Conservation (phyloP, 2,888 invertebrate genomes). For the Auanema freiburgensis region DNA sequence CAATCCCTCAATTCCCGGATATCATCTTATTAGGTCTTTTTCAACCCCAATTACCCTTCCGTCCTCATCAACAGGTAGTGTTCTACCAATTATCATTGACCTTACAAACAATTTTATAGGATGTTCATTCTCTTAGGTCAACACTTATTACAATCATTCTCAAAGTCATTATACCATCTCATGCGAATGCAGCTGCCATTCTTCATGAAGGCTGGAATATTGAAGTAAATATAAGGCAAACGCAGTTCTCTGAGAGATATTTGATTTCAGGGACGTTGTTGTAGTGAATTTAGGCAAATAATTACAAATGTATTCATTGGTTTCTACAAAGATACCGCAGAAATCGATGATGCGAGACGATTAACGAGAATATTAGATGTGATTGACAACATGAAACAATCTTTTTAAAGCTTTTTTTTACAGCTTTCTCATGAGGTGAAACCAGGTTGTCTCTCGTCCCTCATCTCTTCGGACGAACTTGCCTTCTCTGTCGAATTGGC, state of each 20-base stretch:
- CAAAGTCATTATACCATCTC: conserved; percentile 64
- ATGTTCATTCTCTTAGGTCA: not conserved
- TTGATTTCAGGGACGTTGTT: conserved; percentile 52
- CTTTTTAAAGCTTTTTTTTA: not conserved
- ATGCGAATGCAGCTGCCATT: conserved; percentile 93
- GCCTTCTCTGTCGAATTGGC: conserved; percentile 95
- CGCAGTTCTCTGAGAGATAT: not conserved
- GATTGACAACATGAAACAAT: conserved; percentile 64
- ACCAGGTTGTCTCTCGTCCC: conserved; percentile 77
- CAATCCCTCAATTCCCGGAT: not conserved
- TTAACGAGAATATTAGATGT: conserved; percentile 73
- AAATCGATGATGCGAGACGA: conserved; percentile 59
- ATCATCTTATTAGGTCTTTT: not conserved
- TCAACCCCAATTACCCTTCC: too few relatives aligned
- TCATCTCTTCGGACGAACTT: conserved; percentile 81
- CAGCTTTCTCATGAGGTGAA: conserved; percentile 58
- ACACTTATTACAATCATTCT: too few relatives aligned
- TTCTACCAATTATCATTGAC: too few relatives aligned
- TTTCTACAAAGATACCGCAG: conserved; percentile 84
- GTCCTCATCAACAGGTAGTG: too few relatives aligned
- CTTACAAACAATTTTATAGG: conserved; percentile 2
- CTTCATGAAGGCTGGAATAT: conserved; percentile 86
- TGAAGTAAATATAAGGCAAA: conserved; percentile 6
- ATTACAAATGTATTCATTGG: conserved; percentile 95
- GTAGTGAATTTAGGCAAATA: conserved; percentile 14